Conservation (phyloP, 2,113 vertebrate species). For the Otis tarda region DNA sequence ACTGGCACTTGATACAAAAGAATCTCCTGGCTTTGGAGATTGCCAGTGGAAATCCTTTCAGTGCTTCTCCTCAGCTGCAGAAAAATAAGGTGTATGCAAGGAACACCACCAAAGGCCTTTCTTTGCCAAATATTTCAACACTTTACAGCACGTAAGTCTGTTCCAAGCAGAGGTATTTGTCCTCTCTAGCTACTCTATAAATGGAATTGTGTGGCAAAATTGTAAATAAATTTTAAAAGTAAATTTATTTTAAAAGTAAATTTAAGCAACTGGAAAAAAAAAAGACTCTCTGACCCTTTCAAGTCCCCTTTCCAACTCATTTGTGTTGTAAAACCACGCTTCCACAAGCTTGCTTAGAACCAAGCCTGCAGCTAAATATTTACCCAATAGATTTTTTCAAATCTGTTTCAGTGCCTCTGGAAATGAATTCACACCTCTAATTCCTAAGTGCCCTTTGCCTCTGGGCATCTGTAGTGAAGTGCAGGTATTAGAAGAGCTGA, state of each 20-base stretch:
- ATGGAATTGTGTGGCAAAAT: not conserved
- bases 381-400: slow-evolving; percentile 44
- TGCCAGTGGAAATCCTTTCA: not conserved
- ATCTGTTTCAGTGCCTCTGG: slow-evolving; percentile 19
- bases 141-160: not conserved
- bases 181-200: not conserved
- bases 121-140: not conserved
- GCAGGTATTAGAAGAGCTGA: slow-evolving; percentile 19
- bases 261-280: not conserved
- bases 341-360: slow-evolving; percentile 20
- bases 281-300: not conserved
- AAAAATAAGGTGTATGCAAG: not conserved
- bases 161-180: not conserved
- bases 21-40: not conserved
- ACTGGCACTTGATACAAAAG: not conserved
- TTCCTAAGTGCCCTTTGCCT: slow-evolving; percentile 35
- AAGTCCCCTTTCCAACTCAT: not conserved
- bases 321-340: slow-evolving; percentile 19
- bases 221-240: not conserved
- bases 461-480: slow-evolving; percentile 15
- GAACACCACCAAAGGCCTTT: not conserved
- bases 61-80: not conserved
- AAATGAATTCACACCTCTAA: slow-evolving; percentile 39
- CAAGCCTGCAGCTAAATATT: slow-evolving; percentile 58
- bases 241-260: not conserved